phyloP scores from a whole-genome alignment of 2,888 invertebrate species.

The Nemotelus nigrinus region DNA sequence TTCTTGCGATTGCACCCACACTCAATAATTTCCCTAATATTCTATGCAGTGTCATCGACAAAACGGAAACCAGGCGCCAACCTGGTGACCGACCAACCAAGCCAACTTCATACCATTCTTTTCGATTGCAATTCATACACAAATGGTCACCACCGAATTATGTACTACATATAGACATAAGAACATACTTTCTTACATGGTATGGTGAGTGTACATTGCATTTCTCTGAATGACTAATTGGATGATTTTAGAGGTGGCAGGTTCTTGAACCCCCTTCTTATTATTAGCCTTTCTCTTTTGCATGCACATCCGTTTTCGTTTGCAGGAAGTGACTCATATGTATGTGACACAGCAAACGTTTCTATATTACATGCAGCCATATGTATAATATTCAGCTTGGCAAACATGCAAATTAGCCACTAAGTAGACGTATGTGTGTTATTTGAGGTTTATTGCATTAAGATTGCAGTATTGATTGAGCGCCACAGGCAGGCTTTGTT shows the following conservation, averaged over 20 bases:
- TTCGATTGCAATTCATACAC: neutral
- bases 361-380: neutral
- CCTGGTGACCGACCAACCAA: conserved; percentile 21
- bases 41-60: too few species aligned
- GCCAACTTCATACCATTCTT: neutral
- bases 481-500: too few species aligned
- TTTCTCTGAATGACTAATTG: conserved; percentile 22
- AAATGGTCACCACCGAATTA: neutral
- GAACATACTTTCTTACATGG: neutral
- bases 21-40: too few species aligned
- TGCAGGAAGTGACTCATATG: conserved; percentile 9
- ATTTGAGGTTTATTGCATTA: conserved; percentile 7
- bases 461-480: neutral
- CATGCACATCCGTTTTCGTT: neutral
- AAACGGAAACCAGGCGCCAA: neutral
- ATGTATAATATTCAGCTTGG: neutral
- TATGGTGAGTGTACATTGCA: neutral
- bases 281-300: conserved; percentile 1
- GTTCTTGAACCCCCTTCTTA: conserved; percentile 9
- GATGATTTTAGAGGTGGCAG: conserved; percentile 26
- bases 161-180: neutral
- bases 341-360: neutral
- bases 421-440: neutral
- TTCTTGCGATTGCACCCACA: too few species aligned
- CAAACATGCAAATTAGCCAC: neutral